Percentiles rank a stretch among this genome's conserved stretches.
phyloP scores from a whole-genome alignment of 2,113 vertebrate genomes.

The Dolichallabes microphthalmus region DNA sequence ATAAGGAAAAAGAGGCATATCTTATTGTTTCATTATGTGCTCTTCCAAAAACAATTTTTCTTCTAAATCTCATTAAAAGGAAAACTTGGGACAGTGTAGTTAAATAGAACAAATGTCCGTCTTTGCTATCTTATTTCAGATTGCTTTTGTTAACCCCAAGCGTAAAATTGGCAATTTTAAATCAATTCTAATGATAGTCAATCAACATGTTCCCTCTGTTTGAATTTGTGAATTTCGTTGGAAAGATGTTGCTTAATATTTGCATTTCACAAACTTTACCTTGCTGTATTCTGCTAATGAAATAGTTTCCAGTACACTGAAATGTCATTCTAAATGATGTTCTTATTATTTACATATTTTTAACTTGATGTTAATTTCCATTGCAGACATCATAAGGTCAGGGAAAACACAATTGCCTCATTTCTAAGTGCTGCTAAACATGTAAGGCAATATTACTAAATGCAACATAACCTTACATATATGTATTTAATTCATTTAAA shows the following conservation, averaged over 20 bases:
- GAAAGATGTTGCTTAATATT: background rate
- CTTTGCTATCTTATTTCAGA: background rate
- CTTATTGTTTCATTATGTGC: background rate
- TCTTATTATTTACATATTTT: background rate
- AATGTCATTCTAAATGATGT: background rate
- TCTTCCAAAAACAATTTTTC: background rate
- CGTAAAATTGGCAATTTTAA: background rate
- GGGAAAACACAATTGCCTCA: conserved; percentile 94
- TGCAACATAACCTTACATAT: rapidly evolving
- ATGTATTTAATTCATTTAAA: background rate
- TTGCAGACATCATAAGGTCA: conserved; percentile 86
- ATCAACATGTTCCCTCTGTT: background rate
- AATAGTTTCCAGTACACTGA: background rate
- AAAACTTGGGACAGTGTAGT: background rate
- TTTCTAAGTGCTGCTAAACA: conserved; percentile 90
- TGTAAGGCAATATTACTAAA: conserved; percentile 70
- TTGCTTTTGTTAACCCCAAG: background rate
- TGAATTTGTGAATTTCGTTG: background rate
- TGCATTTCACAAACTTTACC: background rate
- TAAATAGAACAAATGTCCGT: background rate
- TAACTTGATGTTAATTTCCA: conserved; percentile 14
- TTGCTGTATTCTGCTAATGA: background rate
- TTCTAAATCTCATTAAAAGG: background rate
- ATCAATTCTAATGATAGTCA: background rate
- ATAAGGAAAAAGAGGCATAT: background rate